A percentile compares a stretch with the other conserved stretches of the same genome.
phyloP scores from a whole-genome alignment of 2,888 invertebrate species.

The Pristionchus entomophagus region DNA sequence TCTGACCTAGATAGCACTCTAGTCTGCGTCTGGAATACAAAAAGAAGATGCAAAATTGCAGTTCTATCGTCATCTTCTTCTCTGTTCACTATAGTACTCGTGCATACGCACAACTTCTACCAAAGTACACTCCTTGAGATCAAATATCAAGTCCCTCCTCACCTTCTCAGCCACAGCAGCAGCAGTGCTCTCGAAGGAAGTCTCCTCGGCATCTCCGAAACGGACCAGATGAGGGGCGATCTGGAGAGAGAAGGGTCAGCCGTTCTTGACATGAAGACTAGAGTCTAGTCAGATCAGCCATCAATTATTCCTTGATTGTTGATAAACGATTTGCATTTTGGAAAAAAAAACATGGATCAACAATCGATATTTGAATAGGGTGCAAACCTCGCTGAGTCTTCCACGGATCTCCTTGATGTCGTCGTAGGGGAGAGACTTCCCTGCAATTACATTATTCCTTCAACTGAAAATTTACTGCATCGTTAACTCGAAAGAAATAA shows the following conservation, averaged over 20 bases:
- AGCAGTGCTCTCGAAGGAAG: slow-evolving; percentile 84
- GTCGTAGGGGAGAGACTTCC: slow-evolving; percentile 88
- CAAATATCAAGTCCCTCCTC: no score
- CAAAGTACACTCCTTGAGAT: no score
- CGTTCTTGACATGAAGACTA: background rate
- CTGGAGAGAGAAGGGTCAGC: slow-evolving; percentile 51
- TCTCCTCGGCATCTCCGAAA: slow-evolving; percentile 88
- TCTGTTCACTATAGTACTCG: no score
- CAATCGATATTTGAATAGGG: background rate
- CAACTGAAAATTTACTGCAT: no score
- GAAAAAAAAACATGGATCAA: background rate
- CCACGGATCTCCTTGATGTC: slow-evolving; percentile 86
- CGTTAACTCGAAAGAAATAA: no score
- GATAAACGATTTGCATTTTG: background rate
- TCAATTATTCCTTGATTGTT: no score
- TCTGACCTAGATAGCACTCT: no score
- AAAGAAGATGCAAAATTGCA: no score
- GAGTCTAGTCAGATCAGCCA: no score
- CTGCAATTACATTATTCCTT: slow-evolving; percentile 70
- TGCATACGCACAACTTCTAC: no score
- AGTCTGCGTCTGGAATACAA: no score
- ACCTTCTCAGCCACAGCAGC: slow-evolving; percentile 30
- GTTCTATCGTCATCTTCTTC: no score
- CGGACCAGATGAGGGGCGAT: slow-evolving; percentile 90
- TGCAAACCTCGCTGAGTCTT: slow-evolving; percentile 83